Conservation (phyloP, 2,797 vertebrate species). For the Sciurus vulgaris region DNA sequence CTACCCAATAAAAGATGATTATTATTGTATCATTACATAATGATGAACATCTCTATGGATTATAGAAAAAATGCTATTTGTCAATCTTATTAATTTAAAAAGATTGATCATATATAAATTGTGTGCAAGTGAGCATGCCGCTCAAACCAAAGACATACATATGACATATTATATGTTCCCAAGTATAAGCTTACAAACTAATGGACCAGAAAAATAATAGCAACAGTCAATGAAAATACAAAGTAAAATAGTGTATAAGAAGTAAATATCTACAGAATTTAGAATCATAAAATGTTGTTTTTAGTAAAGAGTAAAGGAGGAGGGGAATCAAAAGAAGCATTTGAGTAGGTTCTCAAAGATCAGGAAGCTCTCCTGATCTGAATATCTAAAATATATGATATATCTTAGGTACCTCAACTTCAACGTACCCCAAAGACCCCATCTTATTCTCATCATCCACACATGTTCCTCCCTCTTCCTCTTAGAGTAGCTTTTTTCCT, state of each 20-base stretch:
- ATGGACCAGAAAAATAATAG: not conserved
- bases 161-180: not conserved
- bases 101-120: not conserved
- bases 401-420: not conserved
- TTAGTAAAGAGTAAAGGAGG: not conserved
- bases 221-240: not conserved
- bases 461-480: not conserved
- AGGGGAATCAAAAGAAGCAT: not conserved
- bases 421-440: not conserved
- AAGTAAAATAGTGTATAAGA: not conserved
- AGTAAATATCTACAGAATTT: not conserved
- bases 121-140: not conserved
- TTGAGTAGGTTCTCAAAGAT: not conserved
- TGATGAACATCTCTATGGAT: not conserved
- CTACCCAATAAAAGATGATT: not conserved
- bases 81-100: slow-evolving; percentile 21
- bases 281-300: not conserved
- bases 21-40: not conserved
- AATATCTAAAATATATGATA: not conserved
- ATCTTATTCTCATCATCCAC: not conserved
- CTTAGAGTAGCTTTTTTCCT: not conserved
- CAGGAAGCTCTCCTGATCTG: not conserved
- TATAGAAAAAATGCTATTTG: not conserved
- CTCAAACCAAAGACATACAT: not conserved
- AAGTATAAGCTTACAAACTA: not conserved